phyloP scores from a whole-genome alignment of 2,797 vertebrate genomes.

The Rhynchotus rufescens region DNA sequence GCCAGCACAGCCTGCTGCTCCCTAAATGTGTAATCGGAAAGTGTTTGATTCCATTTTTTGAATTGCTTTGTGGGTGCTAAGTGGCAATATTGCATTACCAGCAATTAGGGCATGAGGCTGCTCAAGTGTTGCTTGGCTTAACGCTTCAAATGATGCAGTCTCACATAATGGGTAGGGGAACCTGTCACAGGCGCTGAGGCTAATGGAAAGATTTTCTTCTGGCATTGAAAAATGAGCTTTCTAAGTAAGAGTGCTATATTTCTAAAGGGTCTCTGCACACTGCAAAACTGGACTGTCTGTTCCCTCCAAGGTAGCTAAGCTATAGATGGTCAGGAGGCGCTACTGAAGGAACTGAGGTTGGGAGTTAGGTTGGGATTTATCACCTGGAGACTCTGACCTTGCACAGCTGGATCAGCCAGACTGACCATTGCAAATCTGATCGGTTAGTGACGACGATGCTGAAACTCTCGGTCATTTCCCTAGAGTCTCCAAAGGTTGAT shows the following conservation, averaged over 20 bases:
- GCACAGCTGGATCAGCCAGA: too few species aligned
- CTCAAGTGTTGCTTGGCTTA: neutral
- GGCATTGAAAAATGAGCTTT: neutral
- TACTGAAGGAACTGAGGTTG: neutral
- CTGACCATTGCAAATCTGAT: too few species aligned
- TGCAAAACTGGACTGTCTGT: neutral
- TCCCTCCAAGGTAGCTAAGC: neutral
- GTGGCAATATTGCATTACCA: conserved; percentile 66
- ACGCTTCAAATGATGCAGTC: accelerated
- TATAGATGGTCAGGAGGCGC: neutral
- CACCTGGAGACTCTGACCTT: too few species aligned
- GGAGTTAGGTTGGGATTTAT: neutral
- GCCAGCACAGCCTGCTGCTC: conserved; percentile 58
- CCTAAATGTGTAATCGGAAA: conserved; percentile 70
- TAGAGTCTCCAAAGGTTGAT: too few species aligned
- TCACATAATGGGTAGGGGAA: accelerated
- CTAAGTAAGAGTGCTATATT: neutral
- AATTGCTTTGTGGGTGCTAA: conserved; percentile 72
- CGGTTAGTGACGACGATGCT: too few species aligned
- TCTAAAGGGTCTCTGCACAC: neutral
- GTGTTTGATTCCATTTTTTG: conserved; percentile 73
- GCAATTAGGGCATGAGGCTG: conserved; percentile 36
- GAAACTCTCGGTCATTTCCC: too few species aligned
- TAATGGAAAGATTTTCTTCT: neutral
- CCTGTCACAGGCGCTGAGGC: neutral